Evolutionary conservation across 2,888 invertebrate genomes (phyloP).

Genomic region (Epiperipatus broadwayi): DNA sequence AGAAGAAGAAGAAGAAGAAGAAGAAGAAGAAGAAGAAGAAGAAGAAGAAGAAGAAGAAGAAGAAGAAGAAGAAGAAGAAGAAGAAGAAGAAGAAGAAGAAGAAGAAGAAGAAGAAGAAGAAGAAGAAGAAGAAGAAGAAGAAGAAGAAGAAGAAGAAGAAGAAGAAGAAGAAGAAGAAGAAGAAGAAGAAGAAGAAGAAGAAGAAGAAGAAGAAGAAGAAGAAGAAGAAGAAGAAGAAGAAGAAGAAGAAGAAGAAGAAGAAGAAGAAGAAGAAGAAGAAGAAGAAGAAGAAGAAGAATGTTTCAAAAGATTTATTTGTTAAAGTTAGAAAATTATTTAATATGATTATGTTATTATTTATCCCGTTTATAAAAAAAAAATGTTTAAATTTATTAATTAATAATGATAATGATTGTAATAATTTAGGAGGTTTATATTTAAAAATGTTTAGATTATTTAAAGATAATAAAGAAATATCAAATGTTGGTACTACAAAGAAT

Average conservation of each 20-base stretch:
- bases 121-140: background rate
- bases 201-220: background rate
- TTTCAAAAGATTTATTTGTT: too few species aligned
- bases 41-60: background rate
- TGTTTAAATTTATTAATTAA: too few species aligned
- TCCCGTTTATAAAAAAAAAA: too few species aligned
- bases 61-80: background rate
- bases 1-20: too few species aligned
- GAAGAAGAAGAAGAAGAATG: background rate
- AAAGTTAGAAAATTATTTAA: too few species aligned
- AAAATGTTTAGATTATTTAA: too few species aligned
- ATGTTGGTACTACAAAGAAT: too few species aligned
- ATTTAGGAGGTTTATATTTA: too few species aligned
- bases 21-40: background rate
- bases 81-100: background rate
- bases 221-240: background rate
- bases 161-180: constrained; percentile 1
- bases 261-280: background rate
- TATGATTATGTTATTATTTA: too few species aligned
- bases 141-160: background rate
- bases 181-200: background rate
- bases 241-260: too few species aligned
- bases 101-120: background rate
- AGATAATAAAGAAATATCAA: too few species aligned
- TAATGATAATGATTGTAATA: too few species aligned